Percentiles rank a stretch among this genome's conserved stretches.
Conservation (phyloP, 2,113 vertebrate species). For the Tychaedon coryphoeus region DNA sequence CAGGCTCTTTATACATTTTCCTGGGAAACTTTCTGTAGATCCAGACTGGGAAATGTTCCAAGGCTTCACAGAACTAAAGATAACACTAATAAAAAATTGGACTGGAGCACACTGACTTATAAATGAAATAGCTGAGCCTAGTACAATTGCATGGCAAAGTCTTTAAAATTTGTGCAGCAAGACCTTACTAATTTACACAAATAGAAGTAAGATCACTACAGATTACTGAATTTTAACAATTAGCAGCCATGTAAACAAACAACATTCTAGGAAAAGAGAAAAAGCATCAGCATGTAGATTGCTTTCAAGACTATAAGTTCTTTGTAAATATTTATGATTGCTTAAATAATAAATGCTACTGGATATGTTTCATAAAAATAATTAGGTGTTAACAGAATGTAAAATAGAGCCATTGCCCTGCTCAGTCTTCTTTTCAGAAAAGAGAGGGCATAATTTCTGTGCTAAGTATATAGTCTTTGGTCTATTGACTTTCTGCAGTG, state of each 20-base stretch:
- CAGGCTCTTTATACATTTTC: conserved; percentile 71
- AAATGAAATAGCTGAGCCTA: conserved; percentile 32
- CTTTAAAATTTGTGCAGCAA: neutral
- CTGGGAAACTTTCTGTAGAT: conserved; percentile 70
- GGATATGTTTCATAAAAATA: conserved; percentile 8
- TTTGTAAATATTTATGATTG: conserved; percentile 19
- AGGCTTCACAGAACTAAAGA: conserved; percentile 67
- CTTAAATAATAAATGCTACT: conserved; percentile 1
- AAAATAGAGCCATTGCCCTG: neutral
- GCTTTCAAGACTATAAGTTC: neutral
- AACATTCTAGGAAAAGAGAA: neutral
- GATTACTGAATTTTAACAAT: conserved; percentile 16
- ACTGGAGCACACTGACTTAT: conserved; percentile 42
- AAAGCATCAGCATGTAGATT: neutral
- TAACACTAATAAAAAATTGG: conserved; percentile 60
- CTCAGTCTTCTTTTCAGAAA: neutral
- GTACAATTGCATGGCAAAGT: neutral
- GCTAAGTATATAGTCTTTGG: neutral
- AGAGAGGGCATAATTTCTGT: neutral
- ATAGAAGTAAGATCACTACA: neutral
- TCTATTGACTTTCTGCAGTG: neutral
- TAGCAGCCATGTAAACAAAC: conserved; percentile 18
- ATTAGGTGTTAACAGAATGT: neutral
- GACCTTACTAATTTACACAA: conserved; percentile 12
- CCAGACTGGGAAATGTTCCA: conserved; percentile 73